Evolutionary conservation across 2,888 invertebrate genomes (phyloP), one percentile per base, ranked within the genome.

Genomic region (Volucella inanis): DNA sequence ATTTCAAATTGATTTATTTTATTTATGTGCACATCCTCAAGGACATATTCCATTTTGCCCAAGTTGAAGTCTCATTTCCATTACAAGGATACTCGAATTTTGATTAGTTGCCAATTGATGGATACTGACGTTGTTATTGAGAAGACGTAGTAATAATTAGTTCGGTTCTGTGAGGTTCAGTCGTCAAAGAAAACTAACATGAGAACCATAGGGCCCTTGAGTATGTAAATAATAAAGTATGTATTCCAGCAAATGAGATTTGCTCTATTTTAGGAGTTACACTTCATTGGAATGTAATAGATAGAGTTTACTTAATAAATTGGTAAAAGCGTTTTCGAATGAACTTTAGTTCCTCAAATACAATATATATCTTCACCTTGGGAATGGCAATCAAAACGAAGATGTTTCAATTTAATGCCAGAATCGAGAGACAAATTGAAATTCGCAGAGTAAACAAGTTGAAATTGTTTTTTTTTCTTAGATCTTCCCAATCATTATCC

Each of bases 71-170:
- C 59, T 70, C 71, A 72, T 45, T 72, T 72, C 64, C 72, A 45
- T 79, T 72, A 65, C 52, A 65, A 54, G 78, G 65, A 65, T 61
- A 6, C 31, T 31, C 31, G 31, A 6, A 59, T 65, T 57, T 43
- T 67, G 71, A 76, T 67, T 76, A 71, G 79, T 76, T 84, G 61
- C 65, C 79, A 79, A 59, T 54, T 31, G 31, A 31, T 31, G 31
- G 74, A 54, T 18, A 18, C 54, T 52, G 70, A 70, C 55, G 49
- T 31, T 45, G 72, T 55, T 70, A 49, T 10, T 52, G 50, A 61
- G 57, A 65, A 38, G 61, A 55, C 49, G 1, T 43, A 12, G 18
- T 47, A 45, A 54, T 54, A 61, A 14, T 31, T 31, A 31, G 31
- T 31, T 4, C 6, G 1, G 59, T 11, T 38, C 52, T 50, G 54